A percentile compares a stretch with the other conserved stretches of the same genome.
Evolutionary conservation across 2,797 vertebrate species (phyloP).

Genomic region (Smutsia temminckii): DNA sequence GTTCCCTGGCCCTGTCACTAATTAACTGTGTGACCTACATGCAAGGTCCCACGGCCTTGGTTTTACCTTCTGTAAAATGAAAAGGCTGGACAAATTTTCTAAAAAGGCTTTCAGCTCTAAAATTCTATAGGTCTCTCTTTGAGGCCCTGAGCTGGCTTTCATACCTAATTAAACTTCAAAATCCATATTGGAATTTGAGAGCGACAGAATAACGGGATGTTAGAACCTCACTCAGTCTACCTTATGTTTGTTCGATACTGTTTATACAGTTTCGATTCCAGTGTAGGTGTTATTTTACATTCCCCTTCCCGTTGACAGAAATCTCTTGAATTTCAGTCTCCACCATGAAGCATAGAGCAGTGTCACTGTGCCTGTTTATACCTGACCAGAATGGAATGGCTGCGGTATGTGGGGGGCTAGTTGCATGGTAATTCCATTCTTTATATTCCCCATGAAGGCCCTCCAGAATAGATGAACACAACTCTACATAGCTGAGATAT

Average conservation of each 20-base stretch:
- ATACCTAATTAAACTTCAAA: conserved; percentile 1
- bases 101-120: conserved; percentile 29
- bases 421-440: conserved; percentile 17
- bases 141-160: background rate
- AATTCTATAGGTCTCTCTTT: background rate
- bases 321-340: background rate
- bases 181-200: background rate
- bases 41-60: conserved; percentile 35
- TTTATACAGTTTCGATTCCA: background rate
- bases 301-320: background rate
- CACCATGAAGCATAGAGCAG: background rate
- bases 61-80: conserved; percentile 54
- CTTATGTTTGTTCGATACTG: background rate
- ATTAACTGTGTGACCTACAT: conserved; percentile 68
- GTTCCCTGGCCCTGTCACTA: conserved; percentile 14
- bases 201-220: conserved; percentile 7
- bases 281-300: background rate
- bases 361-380: background rate
- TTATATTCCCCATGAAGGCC: background rate
- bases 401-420: background rate
- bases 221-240: background rate
- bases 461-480: background rate
- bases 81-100: background rate
- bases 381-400: background rate
- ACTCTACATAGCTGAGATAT: background rate